Evolutionary conservation across 1,140 invertebrate species (phyloP).

Genomic region (Drosophila nebulosa): DNA sequence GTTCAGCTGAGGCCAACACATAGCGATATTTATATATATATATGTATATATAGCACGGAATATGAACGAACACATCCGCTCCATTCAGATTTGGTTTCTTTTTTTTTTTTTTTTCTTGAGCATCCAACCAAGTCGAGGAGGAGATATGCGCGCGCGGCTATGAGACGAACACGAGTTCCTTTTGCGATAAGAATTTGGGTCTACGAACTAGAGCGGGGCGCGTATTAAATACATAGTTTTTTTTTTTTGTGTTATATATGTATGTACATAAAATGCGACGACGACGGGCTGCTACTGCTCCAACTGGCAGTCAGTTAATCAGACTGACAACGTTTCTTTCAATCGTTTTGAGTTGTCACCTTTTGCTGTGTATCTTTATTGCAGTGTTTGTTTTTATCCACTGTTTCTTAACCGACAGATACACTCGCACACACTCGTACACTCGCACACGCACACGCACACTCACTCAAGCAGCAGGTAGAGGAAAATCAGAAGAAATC

Average conservation of each 20-base stretch:
- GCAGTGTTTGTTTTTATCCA: slow-evolving; percentile 71
- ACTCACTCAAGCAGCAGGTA: slow-evolving; percentile 43
- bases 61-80: slow-evolving; percentile 62
- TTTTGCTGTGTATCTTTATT: slow-evolving; percentile 74
- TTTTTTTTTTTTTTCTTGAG: slow-evolving; percentile 29
- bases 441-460: neutral
- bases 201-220: slow-evolving; percentile 58
- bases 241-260: slow-evolving; percentile 6
- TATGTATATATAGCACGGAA: slow-evolving; percentile 6
- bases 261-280: neutral
- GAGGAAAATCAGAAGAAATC: slow-evolving; percentile 57
- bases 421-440: slow-evolving; percentile 16
- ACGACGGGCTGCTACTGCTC: no score
- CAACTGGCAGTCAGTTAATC: no score
- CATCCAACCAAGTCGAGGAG: neutral
- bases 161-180: slow-evolving; percentile 70
- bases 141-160: slow-evolving; percentile 54
- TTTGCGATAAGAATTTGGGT: slow-evolving; percentile 77
- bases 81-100: slow-evolving; percentile 64
- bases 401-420: slow-evolving; percentile 46
- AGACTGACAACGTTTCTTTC: slow-evolving; percentile 34
- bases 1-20: slow-evolving; percentile 69
- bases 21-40: slow-evolving; percentile 11
- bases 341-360: slow-evolving; percentile 23
- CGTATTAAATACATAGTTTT: neutral